These are phyloP conservation scores for Hedychridium roseum DNA, from an alignment of 2,888 invertebrate species.

Conservation along the genomic window DNA sequence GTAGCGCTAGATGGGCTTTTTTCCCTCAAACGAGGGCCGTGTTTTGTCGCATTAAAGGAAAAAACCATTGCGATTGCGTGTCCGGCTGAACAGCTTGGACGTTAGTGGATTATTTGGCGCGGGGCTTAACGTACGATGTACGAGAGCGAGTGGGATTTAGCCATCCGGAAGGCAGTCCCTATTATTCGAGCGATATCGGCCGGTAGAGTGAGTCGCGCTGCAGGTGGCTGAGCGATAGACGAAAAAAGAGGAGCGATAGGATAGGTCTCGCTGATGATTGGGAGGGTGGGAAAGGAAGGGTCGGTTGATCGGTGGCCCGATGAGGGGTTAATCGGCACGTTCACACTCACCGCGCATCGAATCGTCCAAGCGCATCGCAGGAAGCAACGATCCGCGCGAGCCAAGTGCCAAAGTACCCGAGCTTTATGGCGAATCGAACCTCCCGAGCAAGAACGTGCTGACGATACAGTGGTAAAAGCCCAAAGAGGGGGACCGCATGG, in stretches of 20 bases:
- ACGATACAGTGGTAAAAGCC: no score
- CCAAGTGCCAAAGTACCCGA: no score
- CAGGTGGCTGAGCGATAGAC: neutral
- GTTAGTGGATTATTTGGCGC: no score
- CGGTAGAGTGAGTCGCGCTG: neutral
- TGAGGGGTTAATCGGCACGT: conserved; percentile 54
- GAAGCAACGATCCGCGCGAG: no score
- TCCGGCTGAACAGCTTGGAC: no score
- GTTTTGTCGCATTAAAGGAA: no score
- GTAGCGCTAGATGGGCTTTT: no score
- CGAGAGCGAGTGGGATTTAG: neutral
- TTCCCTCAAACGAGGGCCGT: no score
- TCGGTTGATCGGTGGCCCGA: conserved; percentile 42
- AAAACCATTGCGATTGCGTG: no score
- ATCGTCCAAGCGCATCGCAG: conserved; percentile 29
- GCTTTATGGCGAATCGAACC: no score
- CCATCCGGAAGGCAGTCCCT: conserved; percentile 2
- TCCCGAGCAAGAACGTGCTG: no score
- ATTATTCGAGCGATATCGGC: conserved; percentile 12
- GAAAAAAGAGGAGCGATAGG: neutral
- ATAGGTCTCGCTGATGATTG: neutral
- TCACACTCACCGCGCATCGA: conserved; percentile 51
- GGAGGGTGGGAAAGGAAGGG: conserved; percentile 17
- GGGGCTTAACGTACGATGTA: neutral
- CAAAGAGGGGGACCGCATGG: no score